Conservation (phyloP, 2,888 invertebrate species). For the Lamellibrachia satsuma region DNA sequence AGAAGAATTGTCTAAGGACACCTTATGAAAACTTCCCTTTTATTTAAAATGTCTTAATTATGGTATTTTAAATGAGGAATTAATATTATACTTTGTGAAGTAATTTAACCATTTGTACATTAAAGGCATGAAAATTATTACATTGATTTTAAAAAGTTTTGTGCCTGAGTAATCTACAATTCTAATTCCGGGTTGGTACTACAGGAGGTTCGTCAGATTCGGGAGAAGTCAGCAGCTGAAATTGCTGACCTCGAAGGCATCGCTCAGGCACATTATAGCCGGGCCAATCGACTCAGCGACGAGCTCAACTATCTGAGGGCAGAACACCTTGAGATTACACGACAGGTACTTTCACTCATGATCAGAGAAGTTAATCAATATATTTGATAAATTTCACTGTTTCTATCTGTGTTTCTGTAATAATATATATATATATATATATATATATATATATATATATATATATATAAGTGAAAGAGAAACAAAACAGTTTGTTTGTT, state of each 20-base stretch:
- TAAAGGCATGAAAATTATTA: too few relatives aligned
- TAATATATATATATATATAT: not conserved
- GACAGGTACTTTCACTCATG: slow-evolving; percentile 27
- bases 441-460: too few relatives aligned
- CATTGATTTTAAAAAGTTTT: too few relatives aligned
- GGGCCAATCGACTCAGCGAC: slow-evolving; percentile 54
- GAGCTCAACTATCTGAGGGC: slow-evolving; percentile 52
- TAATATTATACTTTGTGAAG: too few relatives aligned
- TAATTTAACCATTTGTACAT: too few relatives aligned
- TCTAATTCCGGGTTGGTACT: not conserved
- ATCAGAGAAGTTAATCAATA: not conserved
- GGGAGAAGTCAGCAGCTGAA: slow-evolving; percentile 51
- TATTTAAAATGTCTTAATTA: too few relatives aligned
- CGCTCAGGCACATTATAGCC: slow-evolving; percentile 58
- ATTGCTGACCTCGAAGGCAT: slow-evolving; percentile 56
- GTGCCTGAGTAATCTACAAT: not conserved
- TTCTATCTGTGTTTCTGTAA: too few relatives aligned
- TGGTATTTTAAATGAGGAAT: too few relatives aligned
- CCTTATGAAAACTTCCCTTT: too few relatives aligned
- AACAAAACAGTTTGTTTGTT: not conserved
- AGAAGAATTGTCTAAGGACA: too few relatives aligned
- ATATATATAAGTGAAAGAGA: not conserved
- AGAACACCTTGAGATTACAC: slow-evolving; percentile 42
- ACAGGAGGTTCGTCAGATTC: slow-evolving; percentile 56
- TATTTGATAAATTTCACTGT: not conserved